Evolutionary conservation across 1,140 invertebrate species (phyloP), one percentile per base, ranked within the genome.

Genomic region (Philopotamus ludificatus): DNA sequence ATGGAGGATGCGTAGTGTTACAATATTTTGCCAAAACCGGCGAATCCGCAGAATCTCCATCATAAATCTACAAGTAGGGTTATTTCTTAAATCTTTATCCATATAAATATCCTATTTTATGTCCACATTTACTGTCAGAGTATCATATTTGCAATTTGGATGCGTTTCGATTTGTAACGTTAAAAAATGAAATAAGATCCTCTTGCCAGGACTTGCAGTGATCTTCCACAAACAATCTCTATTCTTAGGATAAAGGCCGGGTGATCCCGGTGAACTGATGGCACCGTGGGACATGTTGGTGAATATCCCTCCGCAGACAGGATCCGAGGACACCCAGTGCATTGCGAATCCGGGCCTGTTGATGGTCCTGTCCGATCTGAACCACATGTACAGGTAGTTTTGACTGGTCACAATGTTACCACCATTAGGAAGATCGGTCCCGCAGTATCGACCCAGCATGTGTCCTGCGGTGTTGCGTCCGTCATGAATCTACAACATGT

Each of bases 401-500:
- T 89, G 87, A 1, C 88, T 89, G 0, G 89, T 88, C 59, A 87
- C 78, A 22, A 94, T 84, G 63, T 78, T 87, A 2, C 88, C 88
- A 47, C 83, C 85, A 21, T 84, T 80, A 1, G 90, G 91, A 25
- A 87, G 74, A 22, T 73, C 75, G 28, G 73, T 77, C 8, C 90
- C 91, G 77, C 93, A 95, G 73, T 86, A 94, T 73, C 88, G 79
- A 2, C 91, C 91, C 20, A 93, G 80, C 12, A 86, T 71, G 59
- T 87, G 86, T 41, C 84, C 81, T 1, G 83, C 83, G 12, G 87
- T 83, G 66, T 83, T 86, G 57, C 80, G 79, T 1, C 92, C 92
- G 76, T 94, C 91, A 71, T 93, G 87, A 50, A 94, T 87, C 87
- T 91, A 77, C n/a, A n/a, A n/a, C n/a, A n/a, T n/a, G n/a, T n/a